Conservation (phyloP, 2,888 invertebrate genomes). For the Lithophane ornitopus region DNA sequence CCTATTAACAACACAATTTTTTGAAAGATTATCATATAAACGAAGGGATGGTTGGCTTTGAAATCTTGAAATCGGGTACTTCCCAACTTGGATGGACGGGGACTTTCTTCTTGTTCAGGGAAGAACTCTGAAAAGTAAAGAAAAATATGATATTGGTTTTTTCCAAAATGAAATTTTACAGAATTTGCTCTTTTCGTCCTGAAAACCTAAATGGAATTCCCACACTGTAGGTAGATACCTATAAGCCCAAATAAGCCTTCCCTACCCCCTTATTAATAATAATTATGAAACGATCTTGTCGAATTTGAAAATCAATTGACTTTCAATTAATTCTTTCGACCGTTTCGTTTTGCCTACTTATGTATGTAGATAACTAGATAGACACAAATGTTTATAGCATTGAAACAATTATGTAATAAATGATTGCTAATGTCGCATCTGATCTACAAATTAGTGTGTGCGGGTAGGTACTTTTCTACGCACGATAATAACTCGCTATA, state of each 20-base stretch:
- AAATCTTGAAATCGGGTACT: not conserved
- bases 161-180: not conserved
- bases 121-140: slow-evolving; percentile 44
- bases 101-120: accelerated
- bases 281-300: not conserved
- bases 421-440: not conserved
- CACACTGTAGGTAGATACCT: not conserved
- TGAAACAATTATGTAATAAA: not conserved
- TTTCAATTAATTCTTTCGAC: not conserved
- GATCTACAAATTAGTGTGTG: not conserved
- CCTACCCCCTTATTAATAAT: too few relatives aligned
- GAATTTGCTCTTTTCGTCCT: not conserved
- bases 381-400: not conserved
- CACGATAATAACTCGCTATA: not conserved
- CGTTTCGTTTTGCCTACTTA: not conserved
- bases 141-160: not conserved
- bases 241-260: not conserved
- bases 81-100: not conserved
- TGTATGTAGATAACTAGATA: not conserved
- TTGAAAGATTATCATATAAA: not conserved
- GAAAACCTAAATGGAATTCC: not conserved
- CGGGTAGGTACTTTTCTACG: not conserved
- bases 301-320: not conserved
- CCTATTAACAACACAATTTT: slow-evolving; percentile 18
- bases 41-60: slow-evolving; percentile 40